Base-by-base conservation (phyloP, 2,888 invertebrate genomes). In the Parasteatoda lunata region DNA sequence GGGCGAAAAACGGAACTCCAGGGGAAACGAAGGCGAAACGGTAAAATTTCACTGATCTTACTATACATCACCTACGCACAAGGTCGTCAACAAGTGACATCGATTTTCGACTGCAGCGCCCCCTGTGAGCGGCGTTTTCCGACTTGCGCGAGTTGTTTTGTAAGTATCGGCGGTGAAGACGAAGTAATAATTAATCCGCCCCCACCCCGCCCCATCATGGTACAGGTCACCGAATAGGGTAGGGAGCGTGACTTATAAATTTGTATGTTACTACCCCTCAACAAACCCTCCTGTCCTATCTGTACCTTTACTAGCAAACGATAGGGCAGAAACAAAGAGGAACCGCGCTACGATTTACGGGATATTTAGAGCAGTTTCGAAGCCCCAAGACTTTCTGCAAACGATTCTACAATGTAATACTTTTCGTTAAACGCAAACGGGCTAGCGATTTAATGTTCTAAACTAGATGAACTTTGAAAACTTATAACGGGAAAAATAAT, bases 81-180 rank as follows among this genome's bases (percentile, higher is more conserved):
- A 87, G 86, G 86, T 87, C 86, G 81, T 87, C 86, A 87, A 87
- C 86, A 87, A 87, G 86, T 87, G 86, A 87, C 86, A 87, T 87
- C 86, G 86, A 87, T 87, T 87, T 87, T 87, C 77, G 81, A 73
- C 81, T 51, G 82, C 72, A 77, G 86, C 86, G 86, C 86, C 86
- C 81, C 66, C 86, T 64, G 9, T 48, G 52, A 80, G 80, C 79
- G 79, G 84, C 79, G 71, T 71, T 78, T 72, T 52, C 69, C 79
- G 78, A 79, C 75, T 79, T 77, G 76, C 54, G 80, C 64, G 77
- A 81, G 85, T 71, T 82, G 81, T 81, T 82, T 77, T 87, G 81
- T 82, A 78, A 84, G 84, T 84, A 84, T 84, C 73, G 84, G 73
- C 73, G 78, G 86, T 70, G 75, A 71, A 68, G 78, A 75, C 78